These are phyloP conservation scores for Clarias platycephalus DNA, from an alignment of 2,797 vertebrate species.

Conservation along the genomic window DNA sequence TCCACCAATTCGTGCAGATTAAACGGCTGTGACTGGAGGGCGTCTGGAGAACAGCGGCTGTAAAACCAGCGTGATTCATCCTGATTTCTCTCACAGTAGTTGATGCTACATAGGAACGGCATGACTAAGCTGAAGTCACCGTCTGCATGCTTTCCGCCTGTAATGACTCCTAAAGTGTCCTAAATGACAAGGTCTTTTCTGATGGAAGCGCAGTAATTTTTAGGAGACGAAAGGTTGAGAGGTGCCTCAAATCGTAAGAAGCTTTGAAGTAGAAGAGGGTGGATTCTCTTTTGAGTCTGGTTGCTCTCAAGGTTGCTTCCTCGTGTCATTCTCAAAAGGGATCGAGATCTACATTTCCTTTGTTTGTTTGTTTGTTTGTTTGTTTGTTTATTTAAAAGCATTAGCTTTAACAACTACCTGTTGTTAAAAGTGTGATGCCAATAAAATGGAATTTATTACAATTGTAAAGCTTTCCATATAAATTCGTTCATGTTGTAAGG, in stretches of 20 bases:
- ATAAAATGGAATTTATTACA: background rate
- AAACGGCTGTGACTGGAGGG: constrained; percentile 38
- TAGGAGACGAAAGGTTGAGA: constrained; percentile 25
- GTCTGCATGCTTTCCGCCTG: constrained; percentile 41
- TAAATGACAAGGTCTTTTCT: constrained; percentile 39
- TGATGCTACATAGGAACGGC: background rate
- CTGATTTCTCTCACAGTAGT: constrained; percentile 1
- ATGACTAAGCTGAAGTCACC: constrained; percentile 38
- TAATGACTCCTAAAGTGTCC: constrained; percentile 40
- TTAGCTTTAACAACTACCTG: background rate
- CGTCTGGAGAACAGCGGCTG: constrained; percentile 18
- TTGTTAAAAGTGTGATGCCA: background rate
- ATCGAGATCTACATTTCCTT: background rate
- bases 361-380: no score
- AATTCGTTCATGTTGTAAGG: background rate
- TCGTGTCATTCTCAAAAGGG: background rate
- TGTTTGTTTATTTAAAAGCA: background rate
- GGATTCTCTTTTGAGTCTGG: background rate
- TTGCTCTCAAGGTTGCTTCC: background rate
- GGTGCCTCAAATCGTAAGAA: background rate
- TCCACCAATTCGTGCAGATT: constrained; percentile 28
- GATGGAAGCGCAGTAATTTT: constrained; percentile 15
- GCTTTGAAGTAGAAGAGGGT: constrained; percentile 29
- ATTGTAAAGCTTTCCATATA: background rate
- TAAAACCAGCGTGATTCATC: constrained; percentile 43